These are phyloP conservation scores for Oxygymnocypris stewartii DNA, from an alignment of 2,113 vertebrate species.

Conservation along the genomic window DNA sequence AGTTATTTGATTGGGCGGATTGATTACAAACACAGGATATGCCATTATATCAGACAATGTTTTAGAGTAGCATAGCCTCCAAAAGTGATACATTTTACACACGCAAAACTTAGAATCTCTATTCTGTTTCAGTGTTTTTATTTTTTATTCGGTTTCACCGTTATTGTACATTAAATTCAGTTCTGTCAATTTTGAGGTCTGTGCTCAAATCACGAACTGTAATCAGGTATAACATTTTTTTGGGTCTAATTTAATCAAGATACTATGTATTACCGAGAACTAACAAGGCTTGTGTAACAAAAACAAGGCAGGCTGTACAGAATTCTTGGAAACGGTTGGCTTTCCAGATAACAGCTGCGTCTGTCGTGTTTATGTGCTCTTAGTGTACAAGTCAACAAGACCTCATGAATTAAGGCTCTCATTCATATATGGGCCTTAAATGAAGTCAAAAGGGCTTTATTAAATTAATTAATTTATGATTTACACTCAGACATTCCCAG, in stretches of 20 bases:
- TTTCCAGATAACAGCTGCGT: constrained; percentile 39
- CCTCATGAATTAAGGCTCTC: background rate
- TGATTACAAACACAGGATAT: background rate
- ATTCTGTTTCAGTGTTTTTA: background rate
- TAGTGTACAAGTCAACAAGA: constrained; percentile 17
- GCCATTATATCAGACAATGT: background rate
- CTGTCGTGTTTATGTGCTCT: constrained; percentile 40
- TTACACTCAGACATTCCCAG: background rate
- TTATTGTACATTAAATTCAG: background rate
- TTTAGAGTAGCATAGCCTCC: background rate
- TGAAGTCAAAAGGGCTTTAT: background rate
- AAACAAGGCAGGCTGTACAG: constrained; percentile 5
- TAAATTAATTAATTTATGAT: background rate
- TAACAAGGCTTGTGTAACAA: constrained; percentile 8
- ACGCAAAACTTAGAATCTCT: background rate
- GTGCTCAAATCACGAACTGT: background rate
- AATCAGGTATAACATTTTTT: constrained; percentile 6
- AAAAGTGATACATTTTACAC: background rate
- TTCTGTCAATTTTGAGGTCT: background rate
- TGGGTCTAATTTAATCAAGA: constrained; percentile 35
- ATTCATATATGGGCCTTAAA: too few species aligned
- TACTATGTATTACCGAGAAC: constrained; percentile 4
- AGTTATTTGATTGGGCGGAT: constrained; percentile 5
- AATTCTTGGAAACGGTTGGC: background rate
- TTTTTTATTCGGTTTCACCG: background rate